Evolutionary conservation across 2,797 vertebrate genomes (phyloP).

Genomic region (Pipistrellus pipistrellus): DNA sequence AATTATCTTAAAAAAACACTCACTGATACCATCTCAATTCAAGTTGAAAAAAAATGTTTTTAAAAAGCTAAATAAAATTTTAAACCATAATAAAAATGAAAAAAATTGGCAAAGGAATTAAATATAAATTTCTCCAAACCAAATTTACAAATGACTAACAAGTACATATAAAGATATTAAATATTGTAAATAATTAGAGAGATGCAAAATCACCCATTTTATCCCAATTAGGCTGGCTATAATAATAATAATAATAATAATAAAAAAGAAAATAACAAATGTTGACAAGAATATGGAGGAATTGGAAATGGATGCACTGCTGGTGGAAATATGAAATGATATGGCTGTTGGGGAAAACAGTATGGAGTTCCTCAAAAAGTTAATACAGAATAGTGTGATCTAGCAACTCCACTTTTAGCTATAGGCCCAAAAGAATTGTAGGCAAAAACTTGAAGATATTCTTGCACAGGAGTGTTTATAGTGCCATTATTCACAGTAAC

Average conservation of each 20-base stretch:
- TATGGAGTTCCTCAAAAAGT: not conserved
- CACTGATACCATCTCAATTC: not conserved
- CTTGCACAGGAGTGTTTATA: not conserved
- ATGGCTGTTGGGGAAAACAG: not conserved
- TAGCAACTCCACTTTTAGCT: not conserved
- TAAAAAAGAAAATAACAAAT: not conserved
- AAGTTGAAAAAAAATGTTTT: not conserved
- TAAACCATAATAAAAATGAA: not conserved
- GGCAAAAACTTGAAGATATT: not conserved
- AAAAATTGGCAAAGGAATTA: not conserved
- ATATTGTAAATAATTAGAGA: not conserved
- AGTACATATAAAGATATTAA: not conserved
- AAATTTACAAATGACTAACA: not conserved
- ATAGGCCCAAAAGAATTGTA: not conserved
- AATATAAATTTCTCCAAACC: not conserved
- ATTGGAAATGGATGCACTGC: not conserved
- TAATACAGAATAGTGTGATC: not conserved
- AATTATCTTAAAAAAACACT: not conserved
- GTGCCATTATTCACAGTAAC: not conserved
- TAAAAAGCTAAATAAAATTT: not conserved
- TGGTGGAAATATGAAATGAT: not conserved
- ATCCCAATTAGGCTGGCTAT: not conserved
- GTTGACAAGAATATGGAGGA: not conserved
- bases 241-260: not conserved
- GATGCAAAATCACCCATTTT: not conserved